Percentiles rank a stretch among this genome's conserved stretches.
phyloP scores from a whole-genome alignment of 1,140 invertebrate genomes.

The Ridgeia piscesae region DNA sequence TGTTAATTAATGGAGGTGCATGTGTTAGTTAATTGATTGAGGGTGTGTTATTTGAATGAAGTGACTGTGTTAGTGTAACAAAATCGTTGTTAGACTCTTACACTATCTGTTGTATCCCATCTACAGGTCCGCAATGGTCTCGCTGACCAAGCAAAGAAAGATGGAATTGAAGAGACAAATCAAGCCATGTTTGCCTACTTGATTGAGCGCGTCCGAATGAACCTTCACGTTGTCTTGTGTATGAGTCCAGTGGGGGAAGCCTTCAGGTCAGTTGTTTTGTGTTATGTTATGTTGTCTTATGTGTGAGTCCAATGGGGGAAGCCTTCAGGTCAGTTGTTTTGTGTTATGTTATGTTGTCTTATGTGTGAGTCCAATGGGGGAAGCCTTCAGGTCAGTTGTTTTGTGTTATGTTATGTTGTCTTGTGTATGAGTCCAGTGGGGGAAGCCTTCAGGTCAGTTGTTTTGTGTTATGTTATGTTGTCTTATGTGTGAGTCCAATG shows the following conservation, averaged over 20 bases:
- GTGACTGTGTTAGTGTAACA: neutral
- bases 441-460: conserved; percentile 63
- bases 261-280: conserved; percentile 58
- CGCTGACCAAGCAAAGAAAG: conserved; percentile 67
- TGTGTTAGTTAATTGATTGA: neutral
- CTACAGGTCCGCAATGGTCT: conserved; percentile 71
- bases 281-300: conserved; percentile 79
- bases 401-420: conserved; percentile 75
- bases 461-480: conserved; percentile 71
- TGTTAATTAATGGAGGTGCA: neutral
- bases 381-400: conserved; percentile 61
- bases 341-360: conserved; percentile 79
- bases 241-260: conserved; percentile 82
- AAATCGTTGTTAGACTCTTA: too few species aligned
- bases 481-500: conserved; percentile 83
- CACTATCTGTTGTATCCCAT: conserved; percentile 24
- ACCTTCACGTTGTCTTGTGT: conserved; percentile 80
- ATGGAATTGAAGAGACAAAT: conserved; percentile 67
- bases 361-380: conserved; percentile 84
- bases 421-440: conserved; percentile 85
- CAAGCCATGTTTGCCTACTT: conserved; percentile 71
- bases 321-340: conserved; percentile 58
- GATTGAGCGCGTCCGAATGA: conserved; percentile 72
- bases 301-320: conserved; percentile 84
- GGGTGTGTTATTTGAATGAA: neutral